Evolutionary conservation across 2,113 vertebrate species (phyloP).

Genomic region (Oenanthe melanoleuca): DNA sequence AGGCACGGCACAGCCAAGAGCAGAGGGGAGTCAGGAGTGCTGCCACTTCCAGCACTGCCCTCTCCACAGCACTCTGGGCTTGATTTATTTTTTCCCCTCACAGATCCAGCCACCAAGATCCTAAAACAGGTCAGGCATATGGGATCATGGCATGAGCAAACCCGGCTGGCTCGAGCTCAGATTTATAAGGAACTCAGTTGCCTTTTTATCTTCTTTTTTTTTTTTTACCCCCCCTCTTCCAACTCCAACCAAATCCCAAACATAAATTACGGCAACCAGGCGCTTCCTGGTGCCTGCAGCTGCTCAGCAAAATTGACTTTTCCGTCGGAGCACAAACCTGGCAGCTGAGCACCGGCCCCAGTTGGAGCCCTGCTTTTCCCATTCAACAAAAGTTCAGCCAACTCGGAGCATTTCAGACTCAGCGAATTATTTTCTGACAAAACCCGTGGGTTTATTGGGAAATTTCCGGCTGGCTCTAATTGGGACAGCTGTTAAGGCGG

Average conservation of each 20-base stretch:
- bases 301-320: slow-evolving; percentile 52
- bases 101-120: not conserved
- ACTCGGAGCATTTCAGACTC: slow-evolving; percentile 47
- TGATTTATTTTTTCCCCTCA: not conserved
- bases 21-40: not conserved
- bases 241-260: not conserved
- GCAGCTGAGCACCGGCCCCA: slow-evolving; percentile 10
- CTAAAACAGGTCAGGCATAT: slow-evolving; percentile 47
- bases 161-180: not conserved
- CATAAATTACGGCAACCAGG: not conserved
- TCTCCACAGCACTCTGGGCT: not conserved
- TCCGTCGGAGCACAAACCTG: not conserved
- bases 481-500: slow-evolving; percentile 57
- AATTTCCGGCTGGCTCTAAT: slow-evolving; percentile 60
- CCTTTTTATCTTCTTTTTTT: not conserved
- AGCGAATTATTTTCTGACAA: slow-evolving; percentile 38
- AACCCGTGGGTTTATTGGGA: slow-evolving; percentile 35
- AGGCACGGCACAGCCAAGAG: not conserved
- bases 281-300: slow-evolving; percentile 37
- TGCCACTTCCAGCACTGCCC: not conserved
- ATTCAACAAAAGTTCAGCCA: slow-evolving; percentile 56
- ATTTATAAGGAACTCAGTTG: not conserved
- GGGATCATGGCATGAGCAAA: slow-evolving; percentile 20
- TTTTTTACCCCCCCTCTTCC: not conserved
- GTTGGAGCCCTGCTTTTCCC: not conserved